Conservation (phyloP, 2,888 invertebrate genomes). For the Dynastes hyllus region DNA sequence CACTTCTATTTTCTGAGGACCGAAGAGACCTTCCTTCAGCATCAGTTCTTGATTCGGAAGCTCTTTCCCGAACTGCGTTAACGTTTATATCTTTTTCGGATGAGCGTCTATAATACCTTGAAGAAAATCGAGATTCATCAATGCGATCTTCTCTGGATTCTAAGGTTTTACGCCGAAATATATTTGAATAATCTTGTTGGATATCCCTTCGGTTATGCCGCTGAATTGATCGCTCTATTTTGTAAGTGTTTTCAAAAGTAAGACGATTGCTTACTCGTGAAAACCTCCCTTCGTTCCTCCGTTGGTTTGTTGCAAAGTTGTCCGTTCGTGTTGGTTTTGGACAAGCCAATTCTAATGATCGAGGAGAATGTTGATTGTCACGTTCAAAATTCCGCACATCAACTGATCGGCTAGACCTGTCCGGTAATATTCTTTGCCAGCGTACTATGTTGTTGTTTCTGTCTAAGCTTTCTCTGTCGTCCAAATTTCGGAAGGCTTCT, state of each 20-base stretch:
- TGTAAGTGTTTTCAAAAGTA: neutral
- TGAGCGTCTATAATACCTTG: neutral
- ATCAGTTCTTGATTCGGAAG: neutral
- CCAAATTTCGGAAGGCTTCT: slow-evolving; percentile 12
- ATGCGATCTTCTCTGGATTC: neutral
- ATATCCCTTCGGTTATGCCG: neutral
- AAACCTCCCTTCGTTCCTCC: no score
- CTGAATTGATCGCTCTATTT: neutral
- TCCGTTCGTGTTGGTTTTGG: neutral
- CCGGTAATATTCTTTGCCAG: neutral
- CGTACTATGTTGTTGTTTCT: slow-evolving; percentile 43
- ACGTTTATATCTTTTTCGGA: neutral
- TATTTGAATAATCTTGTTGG: neutral
- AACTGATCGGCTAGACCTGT: neutral
- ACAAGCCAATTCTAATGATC: neutral
- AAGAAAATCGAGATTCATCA: neutral
- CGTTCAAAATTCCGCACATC: neutral
- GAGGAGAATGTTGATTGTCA: neutral
- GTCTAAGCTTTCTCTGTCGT: slow-evolving; percentile 34
- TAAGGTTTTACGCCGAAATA: neutral
- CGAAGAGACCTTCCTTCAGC: neutral
- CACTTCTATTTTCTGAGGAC: neutral
- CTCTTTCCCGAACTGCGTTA: neutral
- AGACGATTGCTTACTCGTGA: no score
- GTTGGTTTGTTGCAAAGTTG: no score